Base-by-base conservation (phyloP, 37 sponge, comb jelly and placozoan species). In the Diacarnus erythraeanus region DNA sequence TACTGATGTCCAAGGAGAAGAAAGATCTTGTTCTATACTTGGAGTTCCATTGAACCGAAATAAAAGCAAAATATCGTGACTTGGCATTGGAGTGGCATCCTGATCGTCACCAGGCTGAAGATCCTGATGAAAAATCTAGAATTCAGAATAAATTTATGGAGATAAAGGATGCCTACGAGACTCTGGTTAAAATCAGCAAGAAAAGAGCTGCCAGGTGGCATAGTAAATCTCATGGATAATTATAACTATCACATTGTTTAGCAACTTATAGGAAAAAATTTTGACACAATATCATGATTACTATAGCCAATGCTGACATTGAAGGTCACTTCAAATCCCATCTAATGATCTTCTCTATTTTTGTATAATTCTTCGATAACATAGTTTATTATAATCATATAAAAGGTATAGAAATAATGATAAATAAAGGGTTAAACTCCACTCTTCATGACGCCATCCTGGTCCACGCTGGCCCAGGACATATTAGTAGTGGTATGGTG, bases 71-170 rank as follows among this genome's bases (percentile, higher is more conserved):
- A 34, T 96, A 93, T 69, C 57, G 78, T 12, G 66, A 77, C 43
- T 40, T 90, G 29, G 88, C 80, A 9, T 71, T 59, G 61, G 39
- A 80, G 47, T 96, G 87, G 93, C 93, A 96, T 72, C 97, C 97
- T 8, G 97, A 96, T 64, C 81, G 79, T 20, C 71, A 84, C 31
- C 67, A 61, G 4, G 2, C 12, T 38, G 40, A 27, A 35, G 27
- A 12, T 60, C 76, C 31, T n/a, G 78, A 90, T 26, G 77, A 73
- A 5, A 86, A 86, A 59, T 51, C 12, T 6, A 10, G 39, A 29
- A 86, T 93, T 9, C 80, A 83, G 42, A 81, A 96, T 17, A 86
- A 73, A 71, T 90, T 92, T 34, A 93, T 96, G 40, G 86, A 87
- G 43, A 73, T 93, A 56, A 61, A 96, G 8, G 61, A 87, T 42